These are phyloP conservation scores for Atractosteus spatula DNA, from an alignment of 2,113 vertebrate genomes.

Conservation along the genomic window DNA sequence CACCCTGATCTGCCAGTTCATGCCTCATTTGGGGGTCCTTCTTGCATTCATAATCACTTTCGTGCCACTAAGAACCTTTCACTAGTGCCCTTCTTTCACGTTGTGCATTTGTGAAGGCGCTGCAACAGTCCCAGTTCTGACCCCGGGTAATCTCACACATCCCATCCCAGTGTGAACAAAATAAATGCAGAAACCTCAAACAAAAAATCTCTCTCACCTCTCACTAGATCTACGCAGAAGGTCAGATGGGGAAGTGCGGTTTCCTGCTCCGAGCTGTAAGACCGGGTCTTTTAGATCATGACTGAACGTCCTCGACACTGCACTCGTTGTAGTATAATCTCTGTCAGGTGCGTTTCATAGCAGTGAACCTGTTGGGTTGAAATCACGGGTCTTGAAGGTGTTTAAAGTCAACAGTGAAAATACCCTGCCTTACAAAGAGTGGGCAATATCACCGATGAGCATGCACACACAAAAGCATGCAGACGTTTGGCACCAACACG, in stretches of 20 bases:
- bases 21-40: slow-evolving; percentile 43
- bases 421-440: no score
- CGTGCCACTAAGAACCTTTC: slow-evolving; percentile 12
- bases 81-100: neutral
- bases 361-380: neutral
- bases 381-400: neutral
- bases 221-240: no score
- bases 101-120: neutral
- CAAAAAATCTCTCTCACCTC: no score
- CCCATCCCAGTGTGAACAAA: no score
- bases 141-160: neutral
- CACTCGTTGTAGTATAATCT: neutral
- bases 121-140: neutral
- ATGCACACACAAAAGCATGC: neutral
- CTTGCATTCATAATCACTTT: slow-evolving; percentile 48
- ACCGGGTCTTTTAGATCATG: no score
- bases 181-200: no score
- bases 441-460: neutral
- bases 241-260: no score
- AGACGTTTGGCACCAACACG: neutral
- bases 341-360: neutral
- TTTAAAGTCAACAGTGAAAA: neutral
- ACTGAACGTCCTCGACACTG: no score
- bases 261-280: no score
- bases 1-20: slow-evolving; percentile 34